phyloP scores from a whole-genome alignment of 2,888 invertebrate genomes.

The Hirtodrosophila histrioides region DNA sequence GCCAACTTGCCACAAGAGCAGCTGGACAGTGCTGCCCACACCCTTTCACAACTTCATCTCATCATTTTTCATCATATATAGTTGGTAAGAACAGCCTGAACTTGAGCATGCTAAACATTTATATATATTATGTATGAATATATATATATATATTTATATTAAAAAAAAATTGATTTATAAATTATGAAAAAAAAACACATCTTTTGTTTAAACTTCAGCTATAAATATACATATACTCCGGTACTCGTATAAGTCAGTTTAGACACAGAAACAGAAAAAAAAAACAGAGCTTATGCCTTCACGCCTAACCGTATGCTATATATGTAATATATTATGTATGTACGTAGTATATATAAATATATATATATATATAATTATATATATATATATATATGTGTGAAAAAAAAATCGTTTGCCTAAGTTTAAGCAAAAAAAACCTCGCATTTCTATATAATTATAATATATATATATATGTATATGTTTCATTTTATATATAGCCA shows the following conservation, averaged over 20 bases:
- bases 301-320: constrained; percentile 47
- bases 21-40: too few species aligned
- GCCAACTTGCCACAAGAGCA: constrained; percentile 1
- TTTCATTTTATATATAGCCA: constrained; percentile 22
- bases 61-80: constrained; percentile 29
- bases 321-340: constrained; percentile 14
- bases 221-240: constrained; percentile 49
- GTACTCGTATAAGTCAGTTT: constrained; percentile 59
- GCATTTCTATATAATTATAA: constrained; percentile 36
- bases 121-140: constrained; percentile 24
- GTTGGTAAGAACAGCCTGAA: constrained; percentile 64
- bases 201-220: constrained; percentile 58
- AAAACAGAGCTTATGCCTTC: constrained; percentile 67
- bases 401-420: constrained; percentile 57
- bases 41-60: background rate
- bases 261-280: constrained; percentile 68
- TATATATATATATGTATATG: constrained; percentile 33
- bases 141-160: constrained; percentile 31
- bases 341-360: constrained; percentile 27
- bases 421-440: constrained; percentile 63
- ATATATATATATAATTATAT: constrained; percentile 47
- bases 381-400: constrained; percentile 49
- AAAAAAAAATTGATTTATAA: constrained; percentile 70
- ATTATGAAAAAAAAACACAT: constrained; percentile 68
- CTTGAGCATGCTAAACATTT: constrained; percentile 55